Conservation (phyloP, 2,113 vertebrate species). For the Oreocharis arfaki region DNA sequence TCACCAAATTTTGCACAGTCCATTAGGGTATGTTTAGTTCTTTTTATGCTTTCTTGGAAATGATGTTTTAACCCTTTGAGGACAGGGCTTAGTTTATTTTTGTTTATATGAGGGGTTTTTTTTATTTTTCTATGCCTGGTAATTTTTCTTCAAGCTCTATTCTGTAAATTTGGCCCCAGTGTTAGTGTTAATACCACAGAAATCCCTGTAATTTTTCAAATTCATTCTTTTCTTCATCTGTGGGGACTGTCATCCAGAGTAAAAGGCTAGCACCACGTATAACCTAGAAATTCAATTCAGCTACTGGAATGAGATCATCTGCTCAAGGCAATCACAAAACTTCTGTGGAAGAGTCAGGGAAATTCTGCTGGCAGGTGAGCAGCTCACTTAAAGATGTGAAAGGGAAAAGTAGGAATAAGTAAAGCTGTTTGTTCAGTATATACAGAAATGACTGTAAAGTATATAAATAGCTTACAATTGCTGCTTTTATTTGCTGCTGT, state of each 20-base stretch:
- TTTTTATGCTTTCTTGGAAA: neutral
- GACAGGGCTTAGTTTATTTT: neutral
- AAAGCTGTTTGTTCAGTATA: neutral
- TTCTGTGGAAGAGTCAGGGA: neutral
- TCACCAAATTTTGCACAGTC: neutral
- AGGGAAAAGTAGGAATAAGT: neutral
- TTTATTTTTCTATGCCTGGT: neutral
- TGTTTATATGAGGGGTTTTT: fast-evolving
- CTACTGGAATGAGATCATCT: neutral
- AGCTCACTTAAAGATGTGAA: neutral
- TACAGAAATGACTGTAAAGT: neutral
- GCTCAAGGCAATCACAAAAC: neutral
- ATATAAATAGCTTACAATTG: neutral
- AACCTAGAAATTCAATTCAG: neutral
- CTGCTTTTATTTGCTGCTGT: neutral
- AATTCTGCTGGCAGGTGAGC: neutral
- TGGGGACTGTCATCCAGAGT: neutral
- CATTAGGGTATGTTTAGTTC: neutral
- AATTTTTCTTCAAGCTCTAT: neutral
- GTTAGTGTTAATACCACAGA: neutral
- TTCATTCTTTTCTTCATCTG: neutral
- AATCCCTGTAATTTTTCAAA: neutral
- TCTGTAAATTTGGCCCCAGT: neutral
- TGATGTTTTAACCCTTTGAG: neutral
- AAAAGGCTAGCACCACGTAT: neutral